phyloP scores from a whole-genome alignment of 2,888 invertebrate genomes.

The Acrobasis suavella region DNA sequence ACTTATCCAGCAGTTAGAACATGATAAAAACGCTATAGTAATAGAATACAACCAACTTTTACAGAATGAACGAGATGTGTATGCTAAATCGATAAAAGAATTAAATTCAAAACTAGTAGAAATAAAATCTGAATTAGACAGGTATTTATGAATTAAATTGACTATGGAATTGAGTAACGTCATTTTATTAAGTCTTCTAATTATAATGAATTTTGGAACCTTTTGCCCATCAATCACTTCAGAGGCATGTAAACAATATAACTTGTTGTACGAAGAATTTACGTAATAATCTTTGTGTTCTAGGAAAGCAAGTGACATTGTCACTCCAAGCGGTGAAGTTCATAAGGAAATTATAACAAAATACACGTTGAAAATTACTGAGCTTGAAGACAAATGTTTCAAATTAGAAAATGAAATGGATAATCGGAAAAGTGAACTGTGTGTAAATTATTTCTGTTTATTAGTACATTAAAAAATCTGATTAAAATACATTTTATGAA shows the following conservation, averaged over 20 bases:
- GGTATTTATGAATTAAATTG: conserved; percentile 43
- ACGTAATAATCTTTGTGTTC: conserved; percentile 40
- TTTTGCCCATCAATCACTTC: conserved; percentile 49
- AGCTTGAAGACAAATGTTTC: conserved; percentile 70
- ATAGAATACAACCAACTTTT: conserved; percentile 77
- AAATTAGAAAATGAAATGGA: conserved; percentile 69
- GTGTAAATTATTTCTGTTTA: conserved; percentile 58
- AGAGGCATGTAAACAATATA: conserved; percentile 45
- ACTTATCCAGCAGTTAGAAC: conserved; percentile 65
- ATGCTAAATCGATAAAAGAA: conserved; percentile 56
- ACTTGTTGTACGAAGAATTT: conserved; percentile 34
- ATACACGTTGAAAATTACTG: conserved; percentile 67
- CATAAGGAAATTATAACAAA: conserved; percentile 59
- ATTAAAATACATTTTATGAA: no score
- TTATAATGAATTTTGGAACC: background rate
- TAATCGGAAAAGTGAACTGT: conserved; percentile 74
- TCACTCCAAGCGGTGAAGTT: conserved; percentile 46
- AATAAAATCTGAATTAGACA: conserved; percentile 60
- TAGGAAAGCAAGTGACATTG: conserved; percentile 56
- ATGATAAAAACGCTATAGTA: conserved; percentile 63
- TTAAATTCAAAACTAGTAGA: conserved; percentile 58
- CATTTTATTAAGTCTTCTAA: background rate
- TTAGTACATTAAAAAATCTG: conserved; percentile 51
- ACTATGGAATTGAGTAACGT: no score
- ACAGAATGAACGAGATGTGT: conserved; percentile 76